A percentile compares a stretch with the other conserved stretches of the same genome.
phyloP scores from a whole-genome alignment of 2,888 invertebrate genomes.

The Mantis religiosa region DNA sequence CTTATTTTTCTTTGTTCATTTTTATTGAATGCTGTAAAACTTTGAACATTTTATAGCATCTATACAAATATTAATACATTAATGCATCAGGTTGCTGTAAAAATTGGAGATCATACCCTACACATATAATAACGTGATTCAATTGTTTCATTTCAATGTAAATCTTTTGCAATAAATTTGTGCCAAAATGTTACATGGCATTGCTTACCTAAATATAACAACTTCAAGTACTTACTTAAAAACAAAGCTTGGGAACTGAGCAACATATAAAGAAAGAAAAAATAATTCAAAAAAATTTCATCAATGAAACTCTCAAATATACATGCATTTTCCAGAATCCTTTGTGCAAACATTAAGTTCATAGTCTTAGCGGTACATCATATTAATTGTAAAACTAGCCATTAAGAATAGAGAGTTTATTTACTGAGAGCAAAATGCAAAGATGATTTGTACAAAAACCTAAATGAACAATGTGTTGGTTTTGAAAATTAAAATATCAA shows the following conservation, averaged over 20 bases:
- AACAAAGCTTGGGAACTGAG: not conserved
- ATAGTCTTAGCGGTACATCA: not conserved
- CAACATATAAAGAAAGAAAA: too few species aligned
- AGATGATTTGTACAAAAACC: too few species aligned
- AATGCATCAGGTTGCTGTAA: not conserved
- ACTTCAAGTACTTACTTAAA: not conserved
- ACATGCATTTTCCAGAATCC: too few species aligned
- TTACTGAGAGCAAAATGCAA: too few species aligned
- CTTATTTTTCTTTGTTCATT: too few species aligned
- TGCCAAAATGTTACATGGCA: not conserved
- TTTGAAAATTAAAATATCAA: too few species aligned
- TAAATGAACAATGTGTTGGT: too few species aligned
- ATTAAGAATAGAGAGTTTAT: too few species aligned
- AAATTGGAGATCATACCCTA: not conserved
- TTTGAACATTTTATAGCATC: too few species aligned
- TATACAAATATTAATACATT: too few species aligned
- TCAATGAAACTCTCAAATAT: not conserved
- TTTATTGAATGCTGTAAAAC: too few species aligned
- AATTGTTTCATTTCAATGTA: not conserved
- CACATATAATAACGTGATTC: not conserved
- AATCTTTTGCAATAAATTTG: not conserved
- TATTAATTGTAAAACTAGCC: too few species aligned
- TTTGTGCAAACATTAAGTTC: not conserved
- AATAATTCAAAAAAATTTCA: not conserved
- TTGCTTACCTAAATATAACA: not conserved